Evolutionary conservation across 2,797 vertebrate genomes (phyloP), one percentile per base, ranked within the genome.

Genomic region (Apogon talboti): DNA sequence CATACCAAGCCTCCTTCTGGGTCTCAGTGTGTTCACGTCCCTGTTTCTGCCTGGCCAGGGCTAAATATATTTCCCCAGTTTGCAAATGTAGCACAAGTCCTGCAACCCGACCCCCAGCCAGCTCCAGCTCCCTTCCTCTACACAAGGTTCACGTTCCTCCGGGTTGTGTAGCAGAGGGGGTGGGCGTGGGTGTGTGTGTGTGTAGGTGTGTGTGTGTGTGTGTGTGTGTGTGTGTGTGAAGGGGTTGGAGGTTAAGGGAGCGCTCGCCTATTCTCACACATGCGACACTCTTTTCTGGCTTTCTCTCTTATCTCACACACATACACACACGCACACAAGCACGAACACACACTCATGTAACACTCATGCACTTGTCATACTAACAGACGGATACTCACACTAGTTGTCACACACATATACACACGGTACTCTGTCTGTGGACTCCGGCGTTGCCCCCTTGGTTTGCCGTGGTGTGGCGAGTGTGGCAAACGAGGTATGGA

Each of bases 61-160:
- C 93, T 94, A 95, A 94, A 93, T 94, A 94, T 94, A 94, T 92
- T 91, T 92, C 90, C 85, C 86, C 90, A 92, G 77, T 94, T 93
- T 95, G 94, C 93, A 93, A 93, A 94, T 94, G 93, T 94, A 94
- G 93, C 94, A 94, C 93, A 93, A 95, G 93, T 93, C 88, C 88
- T 94, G 94, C 92, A 95, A 95, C 93, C 89, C 55, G 93, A 94
- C 85, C 90, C 87, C 79, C 30, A 6, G 66, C 71, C 68, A 49
- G 83, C 71, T 66, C 64, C 45, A 9, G 82, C 85, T 87, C 86
- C 84, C 80, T 87, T 87, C 87, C 90, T 85, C 77, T 82, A 75
- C 87, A 87, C 89, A 79, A 70, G 92, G 89, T 91, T 91, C 93
- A 88, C 88, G 89, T 91, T 94, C 90, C 90, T 84, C 77, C 50